Evolutionary conservation across 1,140 invertebrate species (phyloP), one percentile per base, ranked within the genome.

Genomic region (Drosophila kikkawai): DNA sequence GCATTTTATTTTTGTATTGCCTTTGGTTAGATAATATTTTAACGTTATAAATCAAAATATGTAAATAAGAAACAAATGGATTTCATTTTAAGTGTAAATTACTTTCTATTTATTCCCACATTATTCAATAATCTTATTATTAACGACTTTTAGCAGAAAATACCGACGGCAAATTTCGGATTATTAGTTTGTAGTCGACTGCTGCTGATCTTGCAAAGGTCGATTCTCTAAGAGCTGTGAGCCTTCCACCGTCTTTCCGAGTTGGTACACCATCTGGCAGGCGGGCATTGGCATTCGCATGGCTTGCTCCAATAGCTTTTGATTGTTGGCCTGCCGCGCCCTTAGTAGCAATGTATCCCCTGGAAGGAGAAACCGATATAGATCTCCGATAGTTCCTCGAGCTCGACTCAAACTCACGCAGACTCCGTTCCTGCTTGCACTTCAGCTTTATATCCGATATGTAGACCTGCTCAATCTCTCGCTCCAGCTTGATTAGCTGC

Each of bases 341-440:
- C 85, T 79, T 12, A 75, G 47, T 8, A 90, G 32, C 55, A 90
- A 34, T 7, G 80, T 80, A 15, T 80, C 82, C 19, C 85, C 85
- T 90, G 65, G 17, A 80, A 53, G 37, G n/a, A 48, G 26, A 45
- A 42, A n/a, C 36, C 32, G 22, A 19, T 34, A 47, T 12, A 73
- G 15, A 65, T 34, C 29, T 48, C 22, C 15, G 13, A 45, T 19
- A 37, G 4, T 12, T 7, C 9, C 13, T 17, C 5, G 19, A 41
- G n/a, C 19, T 26, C n/a, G 19, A 22, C 9, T 4, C 19, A 41
- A 77, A 82, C 85, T 90, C 71, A 90, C 85, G 86, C 58, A 82
- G 36, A 45, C 55, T 76, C 29, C 64, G 75, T 73, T 90, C 85
- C 53, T 85, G 79, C 48, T 76, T 79, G 67, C 85, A 90, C 8